Conservation (phyloP, 1,140 invertebrate genomes). For the Nixonia krombeini region DNA sequence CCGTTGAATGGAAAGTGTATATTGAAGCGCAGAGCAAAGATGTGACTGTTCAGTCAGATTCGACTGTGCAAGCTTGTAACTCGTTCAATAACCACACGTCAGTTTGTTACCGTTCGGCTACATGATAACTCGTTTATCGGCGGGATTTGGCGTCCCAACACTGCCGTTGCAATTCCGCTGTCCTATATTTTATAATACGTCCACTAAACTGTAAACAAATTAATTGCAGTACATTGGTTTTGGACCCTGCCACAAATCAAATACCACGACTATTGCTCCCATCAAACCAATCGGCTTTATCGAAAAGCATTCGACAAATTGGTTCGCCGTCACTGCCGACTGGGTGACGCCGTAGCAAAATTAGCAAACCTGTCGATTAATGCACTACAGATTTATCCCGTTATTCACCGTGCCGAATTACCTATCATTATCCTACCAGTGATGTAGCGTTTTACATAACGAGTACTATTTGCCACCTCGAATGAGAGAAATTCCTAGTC, state of each 20-base stretch:
- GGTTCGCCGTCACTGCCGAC: slow-evolving; percentile 39
- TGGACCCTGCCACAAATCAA: slow-evolving; percentile 53
- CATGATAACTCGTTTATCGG: slow-evolving; percentile 33
- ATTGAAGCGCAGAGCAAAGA: too few species aligned
- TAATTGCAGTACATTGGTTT: slow-evolving; percentile 44
- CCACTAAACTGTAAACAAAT: slow-evolving; percentile 63
- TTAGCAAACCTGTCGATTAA: slow-evolving; percentile 53
- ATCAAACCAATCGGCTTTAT: slow-evolving; percentile 14
- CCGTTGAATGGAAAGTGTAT: too few species aligned
- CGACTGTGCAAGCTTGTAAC: slow-evolving; percentile 22
- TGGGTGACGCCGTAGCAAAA: slow-evolving; percentile 53
- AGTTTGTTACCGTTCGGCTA: slow-evolving; percentile 29
- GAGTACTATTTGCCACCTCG: too few species aligned
- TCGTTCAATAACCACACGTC: slow-evolving; percentile 26
- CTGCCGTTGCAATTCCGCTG: slow-evolving; percentile 16
- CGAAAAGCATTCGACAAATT: slow-evolving; percentile 20
- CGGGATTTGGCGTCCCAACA: slow-evolving; percentile 10
- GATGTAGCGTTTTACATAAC: too few species aligned
- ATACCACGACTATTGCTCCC: slow-evolving; percentile 48
- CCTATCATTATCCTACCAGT: too few species aligned
- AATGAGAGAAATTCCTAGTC: too few species aligned
- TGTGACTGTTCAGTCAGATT: not conserved
- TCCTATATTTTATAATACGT: slow-evolving; percentile 28
- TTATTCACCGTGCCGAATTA: too few species aligned
- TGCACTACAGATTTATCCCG: not conserved